Base-by-base conservation (phyloP, 2,888 invertebrate genomes). In the Temnothorax ravouxi region DNA sequence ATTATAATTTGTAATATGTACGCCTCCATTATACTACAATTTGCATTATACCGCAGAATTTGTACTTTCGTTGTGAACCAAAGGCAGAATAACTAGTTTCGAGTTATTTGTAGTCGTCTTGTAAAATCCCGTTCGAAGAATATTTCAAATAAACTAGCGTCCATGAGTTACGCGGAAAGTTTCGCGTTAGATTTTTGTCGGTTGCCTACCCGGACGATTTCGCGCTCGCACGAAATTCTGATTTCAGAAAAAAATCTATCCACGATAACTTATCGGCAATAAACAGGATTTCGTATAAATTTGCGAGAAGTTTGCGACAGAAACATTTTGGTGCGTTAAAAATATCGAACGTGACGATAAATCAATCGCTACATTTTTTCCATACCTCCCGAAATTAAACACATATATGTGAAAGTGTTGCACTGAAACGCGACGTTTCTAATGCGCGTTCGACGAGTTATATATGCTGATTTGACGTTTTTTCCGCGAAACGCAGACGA, bases 401-500 rank as follows among this genome's bases (percentile, higher is more conserved):
- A n/a, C 6, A 6, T 52, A 8, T 29, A 29, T 3, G 29, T 15
- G 47, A 47, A 5, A 15, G 47, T 29, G 5, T 18, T 25, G 3
- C 18, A 8, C 29, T 41, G 21, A 41, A 64, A 64, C 13, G 1
- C 18, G 3, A 41, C 15, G 5, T 59, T 56, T 9, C 13, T 72
- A 59, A 72, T 38, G 11, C 21, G 8, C 47, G 13, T 44, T 18
- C 13, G 0, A 47, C 15, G 11, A 52, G 34, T 64, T 64, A 64
- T 25, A 25, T 25, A 25, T 54, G n/a, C 5, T 41, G 41, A 66
- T 59, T 34, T 34, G n/a, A 13, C 6, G 29, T 29, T n/a, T 61
- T 61, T 76, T 76, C 25, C 34, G 18, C 25, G 38, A 50, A 74
- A 62, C 38, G 76, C 11, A 21, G 50, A 75, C 56, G 2, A 59